Evolutionary conservation across 2,888 invertebrate species (phyloP), one percentile per base, ranked within the genome.

Genomic region (Athripsodes cinereus): DNA sequence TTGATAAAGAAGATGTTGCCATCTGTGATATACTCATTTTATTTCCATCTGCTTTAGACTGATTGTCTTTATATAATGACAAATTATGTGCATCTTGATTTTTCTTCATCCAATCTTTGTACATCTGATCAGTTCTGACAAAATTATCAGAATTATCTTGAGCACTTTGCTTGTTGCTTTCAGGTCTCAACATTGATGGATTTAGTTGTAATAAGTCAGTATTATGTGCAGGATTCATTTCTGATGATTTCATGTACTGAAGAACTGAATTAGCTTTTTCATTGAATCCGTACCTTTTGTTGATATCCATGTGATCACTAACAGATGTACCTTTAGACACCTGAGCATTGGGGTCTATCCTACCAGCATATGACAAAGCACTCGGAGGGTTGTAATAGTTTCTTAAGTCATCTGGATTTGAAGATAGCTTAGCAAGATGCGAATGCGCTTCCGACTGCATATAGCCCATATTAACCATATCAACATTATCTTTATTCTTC

Each of bases 401-500:
- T 59, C 67, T 66, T 10, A 65, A 65, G 51, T 65, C 20, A n/a
- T 60, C 57, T 40, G 60, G 40, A 53, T 63, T 64, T 8, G 67
- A 58, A 52, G 55, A 48, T 22, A 59, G 22, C 46, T 62, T 62
- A 16, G 56, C n/a, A 16, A 47, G 18, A 35, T 53, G 55, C 10
- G 53, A 19, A 22, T 31, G 49, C 2, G 60, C n/a, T 26, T 78
- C 77, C 3, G 72, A 67, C 61, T 74, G 74, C 69, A 76, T 70
- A 63, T 78, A 79, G 2, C 78, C 78, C 76, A 78, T 76, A 64
- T 78, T 78, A 1, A 78, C 70, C 76, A 79, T 76, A 65, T 79
- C 78, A 40, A 76, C 70, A 62, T 71, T 57, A 40, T 49, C 46
- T 58, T 62, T 63, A 53, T 51, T n/a, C 58, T 70, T 70, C 21